Percentiles rank a stretch among this genome's conserved stretches.
phyloP scores from a whole-genome alignment of 2,113 vertebrate species.

The Crypturellus undulatus region DNA sequence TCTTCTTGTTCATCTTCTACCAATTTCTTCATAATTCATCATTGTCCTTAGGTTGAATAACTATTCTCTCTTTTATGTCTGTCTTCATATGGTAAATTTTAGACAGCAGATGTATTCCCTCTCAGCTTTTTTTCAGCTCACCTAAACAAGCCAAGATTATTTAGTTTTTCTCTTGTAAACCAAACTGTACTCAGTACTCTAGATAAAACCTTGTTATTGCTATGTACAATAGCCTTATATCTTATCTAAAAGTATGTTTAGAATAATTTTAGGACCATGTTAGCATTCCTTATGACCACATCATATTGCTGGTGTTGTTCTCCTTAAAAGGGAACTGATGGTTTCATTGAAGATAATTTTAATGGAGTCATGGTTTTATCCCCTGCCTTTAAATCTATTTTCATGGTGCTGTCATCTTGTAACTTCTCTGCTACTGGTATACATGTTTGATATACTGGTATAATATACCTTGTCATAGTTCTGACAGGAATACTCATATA shows the following conservation, averaged over 20 bases:
- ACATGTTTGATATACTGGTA: not conserved
- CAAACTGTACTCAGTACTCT: not conserved
- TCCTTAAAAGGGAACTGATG: conserved; percentile 54
- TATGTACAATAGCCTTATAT: conserved; percentile 23
- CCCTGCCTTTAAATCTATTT: not conserved
- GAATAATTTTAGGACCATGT: not conserved
- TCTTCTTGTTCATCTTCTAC: not conserved
- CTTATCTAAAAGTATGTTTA: conserved; percentile 68
- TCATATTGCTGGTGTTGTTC: not conserved
- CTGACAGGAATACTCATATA: not conserved
- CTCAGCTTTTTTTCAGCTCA: conserved; percentile 4
- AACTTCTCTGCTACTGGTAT: not conserved
- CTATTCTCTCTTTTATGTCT: not conserved
- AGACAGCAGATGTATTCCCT: not conserved
- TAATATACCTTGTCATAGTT: not conserved
- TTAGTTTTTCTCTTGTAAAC: conserved; percentile 30
- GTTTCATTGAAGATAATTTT: not conserved
- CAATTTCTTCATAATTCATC: not conserved
- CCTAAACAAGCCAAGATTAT: conserved; percentile 36
- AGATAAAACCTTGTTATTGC: conserved; percentile 39
- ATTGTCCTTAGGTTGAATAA: not conserved
- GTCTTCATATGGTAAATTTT: not conserved
- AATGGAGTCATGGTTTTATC: not conserved
- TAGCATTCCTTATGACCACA: conserved; percentile 27
- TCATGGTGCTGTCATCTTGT: not conserved